Percentiles rank a stretch among this genome's conserved stretches.
Evolutionary conservation across 1,140 invertebrate species (phyloP).

Genomic region (Nebria ingens): DNA sequence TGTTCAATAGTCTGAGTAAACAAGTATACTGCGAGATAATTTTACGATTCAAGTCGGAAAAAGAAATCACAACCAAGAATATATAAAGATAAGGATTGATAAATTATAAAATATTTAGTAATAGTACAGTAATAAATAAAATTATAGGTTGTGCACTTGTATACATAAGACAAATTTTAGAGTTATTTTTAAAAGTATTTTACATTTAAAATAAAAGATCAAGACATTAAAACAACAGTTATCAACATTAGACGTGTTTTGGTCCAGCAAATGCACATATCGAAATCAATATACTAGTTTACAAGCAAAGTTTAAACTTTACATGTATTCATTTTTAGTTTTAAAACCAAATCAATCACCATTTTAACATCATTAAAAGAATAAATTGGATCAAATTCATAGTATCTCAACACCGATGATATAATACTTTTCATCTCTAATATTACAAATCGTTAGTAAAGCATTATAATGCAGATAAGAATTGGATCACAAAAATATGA

Average conservation of each 20-base stretch:
- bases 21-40: too few species aligned
- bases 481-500: too few species aligned
- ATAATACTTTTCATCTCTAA: constrained; percentile 36
- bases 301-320: background rate
- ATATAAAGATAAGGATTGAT: too few species aligned
- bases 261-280: too few species aligned
- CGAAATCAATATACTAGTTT: background rate
- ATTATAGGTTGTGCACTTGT: background rate
- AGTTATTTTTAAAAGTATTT: background rate
- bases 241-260: too few species aligned
- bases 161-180: background rate
- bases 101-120: too few species aligned
- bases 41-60: too few species aligned
- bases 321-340: background rate
- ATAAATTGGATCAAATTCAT: constrained; percentile 21
- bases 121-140: background rate
- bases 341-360: background rate
- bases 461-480: too few species aligned
- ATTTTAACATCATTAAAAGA: background rate
- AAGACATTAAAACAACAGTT: background rate
- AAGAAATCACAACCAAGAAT: too few species aligned
- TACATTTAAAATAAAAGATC: background rate
- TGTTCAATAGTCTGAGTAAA: too few species aligned
- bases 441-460: too few species aligned
- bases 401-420: constrained; percentile 32